Evolutionary conservation across 2,888 invertebrate species (phyloP).

Genomic region (Cephus rjabovi): DNA sequence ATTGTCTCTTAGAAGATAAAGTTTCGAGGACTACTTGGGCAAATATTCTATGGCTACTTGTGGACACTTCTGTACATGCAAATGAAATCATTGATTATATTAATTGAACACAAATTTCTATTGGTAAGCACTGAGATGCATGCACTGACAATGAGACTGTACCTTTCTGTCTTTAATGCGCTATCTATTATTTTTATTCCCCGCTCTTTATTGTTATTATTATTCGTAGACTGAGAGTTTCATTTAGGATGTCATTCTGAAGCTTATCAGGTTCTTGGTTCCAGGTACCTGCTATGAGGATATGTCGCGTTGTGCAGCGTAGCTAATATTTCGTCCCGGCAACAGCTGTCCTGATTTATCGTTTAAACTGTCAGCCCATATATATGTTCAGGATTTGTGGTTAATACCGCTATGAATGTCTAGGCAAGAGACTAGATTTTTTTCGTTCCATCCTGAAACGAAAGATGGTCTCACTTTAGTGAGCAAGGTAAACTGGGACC

Average conservation of each 20-base stretch:
- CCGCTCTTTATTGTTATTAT: background rate
- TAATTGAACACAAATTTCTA: background rate
- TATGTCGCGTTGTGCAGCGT: constrained; percentile 49
- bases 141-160: background rate
- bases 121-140: background rate
- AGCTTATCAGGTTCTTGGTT: constrained; percentile 55
- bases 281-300: constrained; percentile 66
- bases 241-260: constrained; percentile 9
- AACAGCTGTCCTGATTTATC: constrained; percentile 48
- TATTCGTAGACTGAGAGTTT: constrained; percentile 11
- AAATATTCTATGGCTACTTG: background rate
- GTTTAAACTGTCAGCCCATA: constrained; percentile 46
- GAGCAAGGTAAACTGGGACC: constrained; percentile 51
- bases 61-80: background rate
- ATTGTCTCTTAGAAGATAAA: background rate
- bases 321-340: constrained; percentile 46
- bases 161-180: constrained; percentile 3
- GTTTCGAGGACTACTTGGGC: background rate
- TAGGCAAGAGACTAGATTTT: constrained; percentile 42
- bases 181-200: constrained; percentile 12
- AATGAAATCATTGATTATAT: background rate
- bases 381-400: constrained; percentile 55
- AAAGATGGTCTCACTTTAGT: constrained; percentile 45
- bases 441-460: constrained; percentile 40
- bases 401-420: constrained; percentile 44